phyloP scores from a whole-genome alignment of 2,888 invertebrate genomes.

The Clepsis dumicolana region DNA sequence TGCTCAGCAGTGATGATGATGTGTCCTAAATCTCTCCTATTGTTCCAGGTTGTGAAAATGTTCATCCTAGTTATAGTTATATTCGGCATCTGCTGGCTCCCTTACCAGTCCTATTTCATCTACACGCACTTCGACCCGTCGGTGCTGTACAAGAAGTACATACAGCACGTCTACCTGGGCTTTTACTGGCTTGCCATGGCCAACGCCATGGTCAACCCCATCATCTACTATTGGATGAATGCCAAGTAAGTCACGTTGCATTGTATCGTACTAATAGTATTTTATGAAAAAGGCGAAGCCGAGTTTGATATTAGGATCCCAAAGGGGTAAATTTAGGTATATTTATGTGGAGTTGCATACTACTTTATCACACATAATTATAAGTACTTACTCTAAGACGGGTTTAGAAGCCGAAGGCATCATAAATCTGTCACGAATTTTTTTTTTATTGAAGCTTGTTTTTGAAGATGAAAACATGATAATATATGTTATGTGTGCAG shows the following conservation, averaged over 20 bases:
- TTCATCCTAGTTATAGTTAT: conserved; percentile 94
- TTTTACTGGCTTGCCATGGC: conserved; percentile 98
- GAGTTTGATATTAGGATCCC: too few relatives aligned
- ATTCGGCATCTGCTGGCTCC: conserved; percentile 95
- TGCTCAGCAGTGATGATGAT: too few relatives aligned
- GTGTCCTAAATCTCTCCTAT: conserved; percentile 33
- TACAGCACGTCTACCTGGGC: conserved; percentile 93
- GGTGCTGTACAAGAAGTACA: conserved; percentile 88
- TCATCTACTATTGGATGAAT: conserved; percentile 98
- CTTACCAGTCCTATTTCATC: conserved; percentile 95
- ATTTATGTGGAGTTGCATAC: too few relatives aligned
- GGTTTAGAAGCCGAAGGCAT: too few relatives aligned
- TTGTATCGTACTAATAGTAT: neutral
- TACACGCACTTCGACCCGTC: conserved; percentile 91
- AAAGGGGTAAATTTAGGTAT: too few relatives aligned
- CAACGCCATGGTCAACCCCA: conserved; percentile 96
- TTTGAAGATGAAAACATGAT: too few relatives aligned
- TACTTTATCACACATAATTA: too few relatives aligned
- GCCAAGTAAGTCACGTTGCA: conserved; percentile 87
- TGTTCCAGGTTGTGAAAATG: conserved; percentile 93
- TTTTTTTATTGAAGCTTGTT: too few relatives aligned
- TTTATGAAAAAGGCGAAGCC: too few relatives aligned
- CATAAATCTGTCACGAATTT: too few relatives aligned
- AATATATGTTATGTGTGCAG: too few relatives aligned
- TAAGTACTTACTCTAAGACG: too few relatives aligned